A percentile compares a stretch with the other conserved stretches of the same genome.
These are phyloP conservation scores for Enteromius treurensis DNA, from an alignment of 2,797 vertebrate species.

Conservation along the genomic window DNA sequence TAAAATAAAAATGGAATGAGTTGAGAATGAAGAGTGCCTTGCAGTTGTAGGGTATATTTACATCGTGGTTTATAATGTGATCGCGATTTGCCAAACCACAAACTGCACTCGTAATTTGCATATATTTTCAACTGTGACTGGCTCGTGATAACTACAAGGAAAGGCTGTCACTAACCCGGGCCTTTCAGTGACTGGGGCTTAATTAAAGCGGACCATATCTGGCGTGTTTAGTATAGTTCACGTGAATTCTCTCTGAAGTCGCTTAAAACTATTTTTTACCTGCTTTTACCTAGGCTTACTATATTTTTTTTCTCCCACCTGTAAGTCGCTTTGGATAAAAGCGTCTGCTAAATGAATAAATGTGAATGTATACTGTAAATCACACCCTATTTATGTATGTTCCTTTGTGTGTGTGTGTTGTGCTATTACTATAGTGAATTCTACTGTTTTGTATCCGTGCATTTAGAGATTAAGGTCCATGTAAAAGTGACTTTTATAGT, in stretches of 20 bases:
- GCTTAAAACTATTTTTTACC: not conserved
- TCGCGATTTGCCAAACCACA: conserved; percentile 87
- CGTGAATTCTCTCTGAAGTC: conserved; percentile 21
- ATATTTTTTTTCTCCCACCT: not conserved
- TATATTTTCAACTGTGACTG: conserved; percentile 90
- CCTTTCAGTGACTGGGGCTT: conserved; percentile 66
- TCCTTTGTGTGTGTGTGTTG: no score
- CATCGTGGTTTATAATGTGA: conserved; percentile 85
- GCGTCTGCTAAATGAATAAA: no score
- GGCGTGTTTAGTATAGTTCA: conserved; percentile 38
- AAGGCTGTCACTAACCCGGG: conserved; percentile 83
- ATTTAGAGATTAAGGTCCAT: not conserved
- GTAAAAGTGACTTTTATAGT: not conserved
- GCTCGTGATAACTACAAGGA: conserved; percentile 82
- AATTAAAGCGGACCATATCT: conserved; percentile 32
- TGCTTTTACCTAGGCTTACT: not conserved
- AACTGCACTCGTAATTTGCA: conserved; percentile 89
- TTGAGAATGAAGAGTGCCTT: conserved; percentile 80
- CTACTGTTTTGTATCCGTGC: not conserved
- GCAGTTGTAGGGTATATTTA: conserved; percentile 78
- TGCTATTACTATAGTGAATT: not conserved
- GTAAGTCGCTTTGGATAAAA: no score
- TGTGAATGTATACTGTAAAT: not conserved
- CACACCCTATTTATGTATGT: not conserved
- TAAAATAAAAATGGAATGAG: conserved; percentile 86